A percentile compares a stretch with the other conserved stretches of the same genome.
These are phyloP conservation scores for Bruchidius siliquastri DNA, from an alignment of 2,888 invertebrate genomes.

Conservation along the genomic window DNA sequence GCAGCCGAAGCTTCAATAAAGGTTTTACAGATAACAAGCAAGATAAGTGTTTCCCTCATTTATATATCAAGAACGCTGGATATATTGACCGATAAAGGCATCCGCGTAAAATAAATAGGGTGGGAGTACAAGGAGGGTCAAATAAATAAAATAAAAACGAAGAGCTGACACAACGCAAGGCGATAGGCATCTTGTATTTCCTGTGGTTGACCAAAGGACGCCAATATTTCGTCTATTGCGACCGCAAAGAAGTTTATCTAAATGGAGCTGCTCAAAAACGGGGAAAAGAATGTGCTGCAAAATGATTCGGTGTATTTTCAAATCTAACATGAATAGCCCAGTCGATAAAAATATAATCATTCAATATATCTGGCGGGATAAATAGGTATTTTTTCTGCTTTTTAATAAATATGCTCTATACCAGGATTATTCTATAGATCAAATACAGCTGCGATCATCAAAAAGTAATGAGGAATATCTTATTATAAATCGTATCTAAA, in stretches of 20 bases:
- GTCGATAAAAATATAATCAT: neutral
- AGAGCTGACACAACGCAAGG: slow-evolving; percentile 41
- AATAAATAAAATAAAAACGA: slow-evolving; percentile 40
- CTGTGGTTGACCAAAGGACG: slow-evolving; percentile 45
- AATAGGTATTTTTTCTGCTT: no score
- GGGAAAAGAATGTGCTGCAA: slow-evolving; percentile 36
- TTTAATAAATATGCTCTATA: no score
- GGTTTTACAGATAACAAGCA: no score
- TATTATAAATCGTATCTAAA: no score
- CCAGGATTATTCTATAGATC: no score
- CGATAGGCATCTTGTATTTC: slow-evolving; percentile 49
- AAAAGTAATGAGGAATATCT: no score
- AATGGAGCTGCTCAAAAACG: slow-evolving; percentile 26
- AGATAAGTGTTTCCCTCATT: neutral
- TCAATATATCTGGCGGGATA: no score
- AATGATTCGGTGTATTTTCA: neutral
- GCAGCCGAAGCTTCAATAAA: no score
- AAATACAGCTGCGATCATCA: no score
- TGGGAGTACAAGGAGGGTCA: slow-evolving; percentile 18
- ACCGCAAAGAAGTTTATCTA: slow-evolving; percentile 38
- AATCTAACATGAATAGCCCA: neutral
- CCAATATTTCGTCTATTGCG: slow-evolving; percentile 40
- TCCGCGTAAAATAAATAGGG: neutral
- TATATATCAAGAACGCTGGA: neutral
- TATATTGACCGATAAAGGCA: neutral